Base-by-base conservation (phyloP, 2,797 vertebrate species). In the Pelobates cultripes region DNA sequence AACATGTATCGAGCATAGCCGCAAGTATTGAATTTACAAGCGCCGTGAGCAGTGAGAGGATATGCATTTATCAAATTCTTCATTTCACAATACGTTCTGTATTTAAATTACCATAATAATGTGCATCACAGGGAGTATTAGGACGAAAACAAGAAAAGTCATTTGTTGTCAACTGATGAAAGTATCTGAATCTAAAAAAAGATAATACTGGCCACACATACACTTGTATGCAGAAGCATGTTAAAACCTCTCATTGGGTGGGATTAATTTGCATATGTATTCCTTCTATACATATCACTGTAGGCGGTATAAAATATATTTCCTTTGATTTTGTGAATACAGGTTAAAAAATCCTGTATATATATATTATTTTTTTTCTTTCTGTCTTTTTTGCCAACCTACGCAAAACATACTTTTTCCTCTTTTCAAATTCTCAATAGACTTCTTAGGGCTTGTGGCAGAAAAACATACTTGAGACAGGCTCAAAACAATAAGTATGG, bases 1-100 rank as follows among this genome's bases (percentile, higher is more conserved):
- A 86, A 81, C 91, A 87, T 2, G 0, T 88, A 90, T 91, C 89
- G 42, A 9, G 80, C 88, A 84, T 92, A 91, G 90, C 91, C 90
- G 91, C 89, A 90, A 89, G 92, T 93, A 86, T 69, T 66, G 87
- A 89, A 94, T 94, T 93, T 93, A 92, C 89, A 91, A 84, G 86
- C 90, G 86, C 80, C 86, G 90, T 92, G 90, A 93, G 91, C 83
- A 85, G 80, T 85, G 82, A 88, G 88, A 92, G 86, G 77, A 90
- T 88, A 85, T 9, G 72, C 86, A 88, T 93, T 91, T 90, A 89
- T 93, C 89, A 90, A 85, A 79, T 88, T 88, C 82, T 87, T 90
- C 89, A 89, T 83, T 88, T 86, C 75, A 81, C 79, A 44, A 78
- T 86, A 74, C 80, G 85, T 88, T 92, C 91, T 42, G 0, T 90